Evolutionary conservation across 2,888 invertebrate species (phyloP), one percentile per base, ranked within the genome.

Genomic region (Actias luna): DNA sequence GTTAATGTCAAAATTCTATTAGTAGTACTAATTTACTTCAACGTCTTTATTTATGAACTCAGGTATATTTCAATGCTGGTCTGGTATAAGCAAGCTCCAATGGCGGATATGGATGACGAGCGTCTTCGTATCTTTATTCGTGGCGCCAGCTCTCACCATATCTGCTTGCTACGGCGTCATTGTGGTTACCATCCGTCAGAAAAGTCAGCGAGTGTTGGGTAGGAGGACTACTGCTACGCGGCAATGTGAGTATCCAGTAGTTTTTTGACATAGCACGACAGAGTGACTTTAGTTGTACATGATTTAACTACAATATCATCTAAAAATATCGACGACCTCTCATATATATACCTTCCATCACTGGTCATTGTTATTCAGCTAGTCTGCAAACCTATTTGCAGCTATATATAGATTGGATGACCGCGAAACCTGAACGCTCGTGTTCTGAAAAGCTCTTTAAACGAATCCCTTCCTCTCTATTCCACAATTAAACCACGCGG

Each of bases 21-120:
- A 33, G 12, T 33, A 33, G 7, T 33, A 33, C 46, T 46, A 25
- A 12, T 1, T 25, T 12, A 22, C 14, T 50, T 25, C 12, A 10
- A 46, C 10, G 22, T 46, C 8, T 50, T 50, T 25, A 4, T 50
- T 50, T 50, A 3, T 46, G 25, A 50, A 50, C 3, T 16, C 67
- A 95, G 95, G 94, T 2, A 94, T 94, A 73, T 93, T 94, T 1
- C 98, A 98, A 85, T 98, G 98, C 84, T 98, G 98, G 98, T 97
- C 98, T 31, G 96, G 97, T 61, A 93, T 98, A 69, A 94, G 95
- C 91, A 95, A 96, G 73, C 70, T 89, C 0, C 89, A 92, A 62
- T 98, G 98, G 98, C 95, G 96, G 81, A 93, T 98, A 66, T 98
- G 98, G 93, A 96, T 98, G 95, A 96, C 96, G 2, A 89, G 96